phyloP scores from a whole-genome alignment of 2,797 vertebrate species.

The Meriones psammophilus region DNA sequence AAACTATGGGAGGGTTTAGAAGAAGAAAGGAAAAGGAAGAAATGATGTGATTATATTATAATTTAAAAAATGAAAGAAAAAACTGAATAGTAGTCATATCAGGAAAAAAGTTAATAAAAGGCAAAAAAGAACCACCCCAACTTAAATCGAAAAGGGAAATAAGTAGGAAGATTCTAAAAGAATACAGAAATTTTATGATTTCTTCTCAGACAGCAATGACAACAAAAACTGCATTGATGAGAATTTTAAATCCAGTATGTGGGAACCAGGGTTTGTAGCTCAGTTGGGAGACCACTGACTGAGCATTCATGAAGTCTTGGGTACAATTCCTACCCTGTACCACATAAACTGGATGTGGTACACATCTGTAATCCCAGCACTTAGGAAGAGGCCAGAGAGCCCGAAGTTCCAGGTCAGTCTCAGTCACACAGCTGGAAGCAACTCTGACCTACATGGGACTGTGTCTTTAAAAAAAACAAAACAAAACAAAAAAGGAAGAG shows the following conservation, averaged over 20 bases:
- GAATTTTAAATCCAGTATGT: not conserved
- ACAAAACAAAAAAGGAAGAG: not conserved
- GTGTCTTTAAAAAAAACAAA: too few relatives aligned
- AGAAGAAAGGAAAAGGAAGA: not conserved
- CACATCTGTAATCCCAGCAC: not conserved
- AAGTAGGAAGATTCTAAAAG: constrained; percentile 59
- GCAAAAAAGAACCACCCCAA: not conserved
- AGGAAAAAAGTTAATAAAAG: not conserved
- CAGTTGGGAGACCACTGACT: not conserved
- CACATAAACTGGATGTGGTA: not conserved
- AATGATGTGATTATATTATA: not conserved
- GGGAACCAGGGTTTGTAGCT: not conserved
- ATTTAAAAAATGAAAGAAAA: not conserved
- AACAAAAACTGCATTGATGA: constrained; percentile 18
- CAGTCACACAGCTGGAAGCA: not conserved
- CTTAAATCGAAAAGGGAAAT: constrained; percentile 70
- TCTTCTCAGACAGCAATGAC: constrained; percentile 39
- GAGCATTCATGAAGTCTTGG: not conserved
- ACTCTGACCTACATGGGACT: not conserved
- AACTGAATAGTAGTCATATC: not conserved
- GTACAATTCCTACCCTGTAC: not conserved
- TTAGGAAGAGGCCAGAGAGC: not conserved
- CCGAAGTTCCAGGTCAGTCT: not conserved
- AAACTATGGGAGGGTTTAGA: not conserved
- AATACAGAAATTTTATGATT: not conserved